phyloP scores from a whole-genome alignment of 1,140 invertebrate species.

The Drosophila trapezifrons region DNA sequence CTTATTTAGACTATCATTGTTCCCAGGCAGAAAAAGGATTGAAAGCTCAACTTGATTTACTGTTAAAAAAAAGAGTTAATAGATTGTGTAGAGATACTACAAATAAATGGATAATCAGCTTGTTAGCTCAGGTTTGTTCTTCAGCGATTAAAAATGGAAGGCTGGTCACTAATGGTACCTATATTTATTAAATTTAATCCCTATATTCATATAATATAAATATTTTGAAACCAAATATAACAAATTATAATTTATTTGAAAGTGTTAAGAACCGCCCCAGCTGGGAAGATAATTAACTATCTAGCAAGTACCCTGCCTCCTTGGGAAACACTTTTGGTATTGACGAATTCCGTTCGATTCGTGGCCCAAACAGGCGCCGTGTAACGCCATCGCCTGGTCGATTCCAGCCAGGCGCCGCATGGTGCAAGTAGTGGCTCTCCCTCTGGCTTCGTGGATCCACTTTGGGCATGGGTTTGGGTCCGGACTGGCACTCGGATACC shows the following conservation, averaged over 20 bases:
- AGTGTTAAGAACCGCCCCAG: neutral
- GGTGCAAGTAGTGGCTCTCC: conserved; percentile 28
- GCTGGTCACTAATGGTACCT: too few relatives aligned
- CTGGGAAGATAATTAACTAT: conserved; percentile 41
- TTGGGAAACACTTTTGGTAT: conserved; percentile 40
- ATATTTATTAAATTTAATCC: too few relatives aligned
- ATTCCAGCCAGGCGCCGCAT: conserved; percentile 70
- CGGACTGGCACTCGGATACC: neutral
- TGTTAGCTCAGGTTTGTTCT: too few relatives aligned
- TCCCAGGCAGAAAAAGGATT: neutral
- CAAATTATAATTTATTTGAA: neutral
- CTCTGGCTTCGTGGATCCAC: conserved; percentile 26
- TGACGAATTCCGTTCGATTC: conserved; percentile 48
- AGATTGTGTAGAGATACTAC: too few relatives aligned
- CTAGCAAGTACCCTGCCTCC: conserved; percentile 1
- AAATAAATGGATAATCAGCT: neutral
- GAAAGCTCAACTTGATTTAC: neutral
- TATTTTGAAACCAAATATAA: neutral
- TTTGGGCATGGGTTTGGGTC: conserved; percentile 50
- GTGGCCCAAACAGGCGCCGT: conserved; percentile 64
- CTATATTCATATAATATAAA: too few relatives aligned
- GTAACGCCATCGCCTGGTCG: conserved; percentile 54
- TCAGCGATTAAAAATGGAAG: too few relatives aligned
- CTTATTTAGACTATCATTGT: neutral
- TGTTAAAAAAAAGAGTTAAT: too few relatives aligned